Base-by-base conservation (phyloP, 2,113 vertebrate genomes). In the Isichthys henryi region DNA sequence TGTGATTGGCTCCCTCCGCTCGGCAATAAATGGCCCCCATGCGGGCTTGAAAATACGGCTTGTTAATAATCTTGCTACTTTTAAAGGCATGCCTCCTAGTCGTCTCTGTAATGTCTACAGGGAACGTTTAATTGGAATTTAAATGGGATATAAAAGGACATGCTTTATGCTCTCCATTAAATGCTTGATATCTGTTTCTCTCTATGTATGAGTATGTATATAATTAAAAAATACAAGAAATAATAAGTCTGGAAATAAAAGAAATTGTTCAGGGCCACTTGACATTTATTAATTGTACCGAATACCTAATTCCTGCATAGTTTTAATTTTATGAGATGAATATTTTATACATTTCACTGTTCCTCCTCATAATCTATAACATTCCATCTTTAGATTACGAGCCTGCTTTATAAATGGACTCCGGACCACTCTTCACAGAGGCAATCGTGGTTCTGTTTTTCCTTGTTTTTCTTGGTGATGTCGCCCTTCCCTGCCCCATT, bases 51-150 rank as follows among this genome's bases (percentile, higher is more conserved):
- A 86, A 4, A 90, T 92, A 86, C 91, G 88, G 91, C 31, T 10
- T 89, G 93, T 93, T 93, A 94, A 94, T 94, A 93, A 94, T 93
- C 92, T 91, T 88, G 91, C 93, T 93, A 92, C 92, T 92, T 94
- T 95, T 93, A 93, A 94, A 95, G 93, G 85, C 93, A 92, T 90
- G 90, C 86, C 82, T 70, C 88, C 89, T 45, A 92, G 91, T 19
- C 92, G 46, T 90, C 91, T 92, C 93, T 91, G 93, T 93, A 93
- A 92, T 94, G 84, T 86, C 89, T 80, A 39, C 74, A 77, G 27
- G 70, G 70, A 39, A 77, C 3, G 3, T 70, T 70, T 70, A 70
- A 70, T 70, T 70, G n/a, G n/a, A 50, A 91, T 93, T 94, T 92
- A 91, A 94, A 50, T 50, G 84, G 48, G 21, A 86, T 50, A 21